These are phyloP conservation scores for Picathartes gymnocephalus DNA, from an alignment of 2,113 vertebrate genomes.

Conservation along the genomic window DNA sequence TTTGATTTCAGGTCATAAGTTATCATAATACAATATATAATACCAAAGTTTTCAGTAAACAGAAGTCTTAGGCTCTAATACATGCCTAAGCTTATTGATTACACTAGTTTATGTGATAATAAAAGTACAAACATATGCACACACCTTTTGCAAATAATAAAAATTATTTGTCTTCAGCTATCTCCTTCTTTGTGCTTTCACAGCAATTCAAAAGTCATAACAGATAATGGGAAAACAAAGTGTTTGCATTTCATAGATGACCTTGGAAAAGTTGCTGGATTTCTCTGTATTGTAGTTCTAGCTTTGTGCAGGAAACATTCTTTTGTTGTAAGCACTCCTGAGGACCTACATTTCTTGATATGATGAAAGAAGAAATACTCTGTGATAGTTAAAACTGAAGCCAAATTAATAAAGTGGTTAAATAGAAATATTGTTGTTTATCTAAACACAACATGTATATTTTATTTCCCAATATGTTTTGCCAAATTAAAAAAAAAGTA, in stretches of 20 bases:
- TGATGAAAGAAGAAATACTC: neutral
- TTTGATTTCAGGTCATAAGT: slow-evolving; percentile 53
- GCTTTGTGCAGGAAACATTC: neutral
- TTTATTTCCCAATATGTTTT: neutral
- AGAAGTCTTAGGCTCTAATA: neutral
- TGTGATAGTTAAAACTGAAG: neutral
- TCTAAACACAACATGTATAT: neutral
- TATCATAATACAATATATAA: slow-evolving; percentile 59
- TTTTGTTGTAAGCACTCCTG: neutral
- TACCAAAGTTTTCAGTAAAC: slow-evolving; percentile 16
- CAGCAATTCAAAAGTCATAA: slow-evolving; percentile 37
- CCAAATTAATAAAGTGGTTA: neutral
- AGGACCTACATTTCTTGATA: neutral
- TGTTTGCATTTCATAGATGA: slow-evolving; percentile 29
- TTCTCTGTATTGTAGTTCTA: neutral
- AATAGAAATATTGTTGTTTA: neutral
- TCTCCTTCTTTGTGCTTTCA: slow-evolving; percentile 31
- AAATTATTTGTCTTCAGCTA: slow-evolving; percentile 33
- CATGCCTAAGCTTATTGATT: slow-evolving; percentile 50
- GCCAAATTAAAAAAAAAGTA: rapidly evolving
- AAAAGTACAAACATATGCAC: slow-evolving; percentile 25
- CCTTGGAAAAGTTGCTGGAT: slow-evolving; percentile 12
- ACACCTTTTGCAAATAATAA: slow-evolving; percentile 35
- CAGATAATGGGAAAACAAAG: slow-evolving; percentile 44
- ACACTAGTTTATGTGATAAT: slow-evolving; percentile 29